Evolutionary conservation across 2,797 vertebrate genomes (phyloP).

Genomic region (Podargus strigoides): DNA sequence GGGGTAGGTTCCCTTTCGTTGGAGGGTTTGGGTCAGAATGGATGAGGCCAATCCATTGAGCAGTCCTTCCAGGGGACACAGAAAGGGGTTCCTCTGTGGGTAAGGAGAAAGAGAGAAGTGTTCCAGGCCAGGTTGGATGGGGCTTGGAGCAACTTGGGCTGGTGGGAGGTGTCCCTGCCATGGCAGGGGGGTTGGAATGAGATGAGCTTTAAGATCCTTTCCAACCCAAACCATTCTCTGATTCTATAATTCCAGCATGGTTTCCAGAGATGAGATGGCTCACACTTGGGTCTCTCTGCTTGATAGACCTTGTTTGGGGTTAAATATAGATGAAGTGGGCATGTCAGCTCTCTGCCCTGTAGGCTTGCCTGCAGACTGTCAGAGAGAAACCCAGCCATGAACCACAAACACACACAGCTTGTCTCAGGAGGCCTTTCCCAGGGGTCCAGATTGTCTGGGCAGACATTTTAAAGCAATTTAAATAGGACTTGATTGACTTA

Average conservation of each 20-base stretch:
- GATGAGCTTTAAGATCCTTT: too few relatives aligned
- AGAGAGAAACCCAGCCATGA: neutral
- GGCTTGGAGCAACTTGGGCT: too few relatives aligned
- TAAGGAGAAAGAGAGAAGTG: neutral
- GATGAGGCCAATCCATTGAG: neutral
- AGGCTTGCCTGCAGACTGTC: neutral
- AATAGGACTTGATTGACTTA: neutral
- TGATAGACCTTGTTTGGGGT: neutral
- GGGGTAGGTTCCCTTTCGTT: neutral
- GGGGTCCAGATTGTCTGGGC: accelerated
- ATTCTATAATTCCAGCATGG: neutral
- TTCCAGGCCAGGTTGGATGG: too few relatives aligned
- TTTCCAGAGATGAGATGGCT: neutral
- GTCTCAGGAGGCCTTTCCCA: neutral
- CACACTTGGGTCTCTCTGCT: neutral
- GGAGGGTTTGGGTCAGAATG: neutral
- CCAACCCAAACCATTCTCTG: too few relatives aligned
- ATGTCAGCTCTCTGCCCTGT: neutral
- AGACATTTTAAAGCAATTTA: neutral
- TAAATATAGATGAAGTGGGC: neutral
- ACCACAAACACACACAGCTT: accelerated
- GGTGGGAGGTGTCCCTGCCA: too few relatives aligned
- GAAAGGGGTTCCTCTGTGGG: neutral
- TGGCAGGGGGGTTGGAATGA: too few relatives aligned
- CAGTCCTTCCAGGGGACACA: neutral